Evolutionary conservation across 2,113 vertebrate species (phyloP), one percentile per base, ranked within the genome.

Genomic region (Callithrix jacchus): DNA sequence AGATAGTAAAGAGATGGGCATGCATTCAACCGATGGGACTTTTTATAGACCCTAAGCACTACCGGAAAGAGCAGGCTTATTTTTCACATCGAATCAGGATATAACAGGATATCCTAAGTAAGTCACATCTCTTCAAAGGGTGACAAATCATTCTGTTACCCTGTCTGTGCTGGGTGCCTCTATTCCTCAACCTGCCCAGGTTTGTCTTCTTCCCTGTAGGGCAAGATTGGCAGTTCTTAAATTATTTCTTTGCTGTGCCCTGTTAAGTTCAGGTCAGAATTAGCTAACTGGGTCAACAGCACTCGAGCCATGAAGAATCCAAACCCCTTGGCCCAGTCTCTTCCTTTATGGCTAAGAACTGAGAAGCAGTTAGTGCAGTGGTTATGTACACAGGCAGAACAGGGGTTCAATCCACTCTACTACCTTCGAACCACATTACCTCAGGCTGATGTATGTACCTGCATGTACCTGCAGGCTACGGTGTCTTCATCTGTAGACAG

Each of bases 71-170:
- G 71, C n/a, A 20, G 61, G 49, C 52, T 80, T 84, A 79, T 54
- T 96, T 64, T 94, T 88, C 79, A 92, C 52, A 52, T 89, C 45
- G 45, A 71, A 17, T 73, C 37, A 85, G 54, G n/a, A 52, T 64
- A 30, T 56, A 92, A 83, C 16, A 25, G 23, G 21, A 96, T 81
- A 80, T 89, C 30, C 64, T 80, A 66, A 92, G 70, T 73, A 30
- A 90, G 82, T 74, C 84, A 76, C 45, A 42, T 54, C 37, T n/a
- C 79, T 92, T 64, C 68, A 74, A 89, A 92, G 77, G 37, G 18
- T 80, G 66, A 89, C 76, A 83, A 70, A 40, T 35, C 66, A 70
- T 71, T 79, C 37, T 0, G 0, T 94, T 52, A 77, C 30, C 27
- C 20, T 82, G 47, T 94, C 82, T 87, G 20, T 37, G 16, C 3